A percentile compares a stretch with the other conserved stretches of the same genome.
These are phyloP conservation scores for Caenorhabditis doughertyi DNA, from an alignment of 2,888 invertebrate species.

Conservation along the genomic window DNA sequence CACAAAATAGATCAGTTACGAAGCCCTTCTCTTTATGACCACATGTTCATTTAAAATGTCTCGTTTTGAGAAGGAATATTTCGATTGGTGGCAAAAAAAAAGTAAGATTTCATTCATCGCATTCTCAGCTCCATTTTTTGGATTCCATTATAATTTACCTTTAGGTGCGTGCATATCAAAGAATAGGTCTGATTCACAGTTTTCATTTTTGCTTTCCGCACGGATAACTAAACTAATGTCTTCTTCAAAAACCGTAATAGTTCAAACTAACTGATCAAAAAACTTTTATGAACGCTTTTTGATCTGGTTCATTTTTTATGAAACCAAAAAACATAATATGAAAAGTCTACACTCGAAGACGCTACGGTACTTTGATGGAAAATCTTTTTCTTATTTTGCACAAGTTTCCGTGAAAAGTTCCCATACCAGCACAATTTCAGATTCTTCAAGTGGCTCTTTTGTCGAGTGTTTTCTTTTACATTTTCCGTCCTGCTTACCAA, in stretches of 20 bases:
- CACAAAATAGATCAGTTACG: conserved; percentile 8
- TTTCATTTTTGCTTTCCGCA: too few species aligned
- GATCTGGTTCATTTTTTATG: too few species aligned
- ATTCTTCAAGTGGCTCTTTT: not conserved
- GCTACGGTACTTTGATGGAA: too few species aligned
- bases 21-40: conserved; percentile 1
- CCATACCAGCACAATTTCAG: not conserved
- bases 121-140: not conserved
- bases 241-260: too few species aligned
- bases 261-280: too few species aligned
- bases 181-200: too few species aligned
- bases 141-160: not conserved
- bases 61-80: not conserved
- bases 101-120: conserved; percentile 5
- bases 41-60: conserved; percentile 5
- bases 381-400: too few species aligned
- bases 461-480: not conserved
- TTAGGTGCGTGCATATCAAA: not conserved
- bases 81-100: not conserved
- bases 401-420: not conserved
- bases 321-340: not conserved
- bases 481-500: not conserved
- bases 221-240: too few species aligned
- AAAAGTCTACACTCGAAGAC: not conserved
- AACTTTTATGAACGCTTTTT: too few species aligned